phyloP scores from a whole-genome alignment of 2,113 vertebrate species.

The Caretta caretta region DNA sequence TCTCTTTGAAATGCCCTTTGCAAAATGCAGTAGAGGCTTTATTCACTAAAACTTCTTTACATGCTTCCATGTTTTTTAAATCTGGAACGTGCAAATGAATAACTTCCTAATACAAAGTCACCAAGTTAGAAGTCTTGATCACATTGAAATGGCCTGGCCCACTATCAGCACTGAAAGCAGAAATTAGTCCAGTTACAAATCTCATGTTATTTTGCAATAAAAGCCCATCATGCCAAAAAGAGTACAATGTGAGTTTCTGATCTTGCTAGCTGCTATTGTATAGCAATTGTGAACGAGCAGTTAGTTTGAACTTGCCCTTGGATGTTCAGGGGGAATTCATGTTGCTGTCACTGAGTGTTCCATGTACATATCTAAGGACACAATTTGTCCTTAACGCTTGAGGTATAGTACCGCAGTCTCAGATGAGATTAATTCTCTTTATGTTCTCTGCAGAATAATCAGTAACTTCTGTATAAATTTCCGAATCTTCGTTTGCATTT shows the following conservation, averaged over 20 bases:
- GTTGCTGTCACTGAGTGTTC: neutral
- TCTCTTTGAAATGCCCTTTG: conserved; percentile 37
- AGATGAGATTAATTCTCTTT: neutral
- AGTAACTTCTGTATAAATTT: neutral
- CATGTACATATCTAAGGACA: neutral
- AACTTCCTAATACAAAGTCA: neutral
- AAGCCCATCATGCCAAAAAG: neutral
- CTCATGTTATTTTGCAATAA: neutral
- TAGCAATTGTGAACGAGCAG: neutral
- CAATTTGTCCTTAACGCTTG: neutral
- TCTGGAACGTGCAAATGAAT: neutral
- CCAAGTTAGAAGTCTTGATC: neutral
- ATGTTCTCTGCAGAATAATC: neutral
- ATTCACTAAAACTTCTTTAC: neutral
- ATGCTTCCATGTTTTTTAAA: neutral
- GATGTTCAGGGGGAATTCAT: neutral
- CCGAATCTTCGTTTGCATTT: neutral
- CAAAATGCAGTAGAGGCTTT: conserved; percentile 15
- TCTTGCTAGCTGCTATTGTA: neutral
- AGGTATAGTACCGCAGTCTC: neutral
- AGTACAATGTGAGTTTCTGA: neutral
- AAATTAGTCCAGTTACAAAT: neutral
- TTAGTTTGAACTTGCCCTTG: neutral
- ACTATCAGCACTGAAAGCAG: neutral
- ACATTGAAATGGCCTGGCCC: neutral